Conservation (phyloP, 2,888 invertebrate species). For the Anoplius nigerrimus region DNA sequence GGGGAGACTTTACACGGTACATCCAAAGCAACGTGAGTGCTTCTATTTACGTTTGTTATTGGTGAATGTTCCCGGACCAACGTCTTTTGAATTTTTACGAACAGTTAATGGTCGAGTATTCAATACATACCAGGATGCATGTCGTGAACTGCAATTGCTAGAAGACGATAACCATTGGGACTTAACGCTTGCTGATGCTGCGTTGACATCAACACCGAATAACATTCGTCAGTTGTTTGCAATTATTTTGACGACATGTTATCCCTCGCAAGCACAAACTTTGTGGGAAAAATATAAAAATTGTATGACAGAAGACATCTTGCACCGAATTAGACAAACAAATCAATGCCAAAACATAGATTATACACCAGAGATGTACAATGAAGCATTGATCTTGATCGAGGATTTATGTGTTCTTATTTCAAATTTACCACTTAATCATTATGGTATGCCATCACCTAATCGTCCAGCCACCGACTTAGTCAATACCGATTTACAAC, state of each 20-base stretch:
- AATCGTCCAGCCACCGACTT: not conserved
- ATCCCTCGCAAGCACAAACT: not conserved
- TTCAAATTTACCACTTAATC: not conserved
- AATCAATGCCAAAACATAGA: not conserved
- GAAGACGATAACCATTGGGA: not conserved
- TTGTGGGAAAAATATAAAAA: not conserved
- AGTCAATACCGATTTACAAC: not conserved
- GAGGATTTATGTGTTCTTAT: not conserved
- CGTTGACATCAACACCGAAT: not conserved
- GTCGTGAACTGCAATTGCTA: not conserved
- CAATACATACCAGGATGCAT: not conserved
- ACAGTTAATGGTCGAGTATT: not conserved
- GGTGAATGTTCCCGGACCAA: not conserved
- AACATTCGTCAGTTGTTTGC: not conserved
- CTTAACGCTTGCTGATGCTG: not conserved
- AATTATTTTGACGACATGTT: not conserved
- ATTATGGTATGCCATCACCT: not conserved
- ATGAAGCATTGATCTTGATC: not conserved
- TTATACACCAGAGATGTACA: not conserved
- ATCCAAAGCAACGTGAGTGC: conserved; percentile 16
- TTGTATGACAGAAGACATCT: not conserved
- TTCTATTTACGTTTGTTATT: not conserved
- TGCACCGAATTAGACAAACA: not conserved
- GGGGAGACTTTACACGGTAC: conserved; percentile 14
- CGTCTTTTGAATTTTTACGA: not conserved